Percentiles rank a stretch among this genome's conserved stretches.
These are phyloP conservation scores for Lathronympha strigana DNA, from an alignment of 2,888 invertebrate genomes.

Conservation along the genomic window DNA sequence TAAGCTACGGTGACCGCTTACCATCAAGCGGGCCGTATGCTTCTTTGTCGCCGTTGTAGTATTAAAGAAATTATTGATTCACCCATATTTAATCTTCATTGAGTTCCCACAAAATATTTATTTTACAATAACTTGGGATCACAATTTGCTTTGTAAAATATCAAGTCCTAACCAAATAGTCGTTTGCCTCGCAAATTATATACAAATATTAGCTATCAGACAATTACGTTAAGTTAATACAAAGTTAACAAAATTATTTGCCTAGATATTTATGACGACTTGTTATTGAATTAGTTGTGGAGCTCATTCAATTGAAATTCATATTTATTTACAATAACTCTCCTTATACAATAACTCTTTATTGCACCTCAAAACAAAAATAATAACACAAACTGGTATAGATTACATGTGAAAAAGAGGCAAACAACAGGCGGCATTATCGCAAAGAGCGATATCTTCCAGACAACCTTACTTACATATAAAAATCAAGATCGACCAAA, in stretches of 20 bases:
- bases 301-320: background rate
- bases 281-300: constrained; percentile 3
- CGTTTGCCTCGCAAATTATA: constrained; percentile 29
- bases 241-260: constrained; percentile 27
- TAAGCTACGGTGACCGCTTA: too few species aligned
- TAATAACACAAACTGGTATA: too few species aligned
- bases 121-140: constrained; percentile 23
- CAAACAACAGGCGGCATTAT: too few species aligned
- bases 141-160: constrained; percentile 40
- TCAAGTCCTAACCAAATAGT: constrained; percentile 38
- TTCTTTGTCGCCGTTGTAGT: too few species aligned
- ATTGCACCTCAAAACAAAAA: too few species aligned
- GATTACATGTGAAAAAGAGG: too few species aligned
- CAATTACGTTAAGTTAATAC: constrained; percentile 27
- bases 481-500: too few species aligned
- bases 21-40: too few species aligned
- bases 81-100: background rate
- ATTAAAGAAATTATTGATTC: too few species aligned
- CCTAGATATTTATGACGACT: constrained; percentile 5
- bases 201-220: constrained; percentile 37
- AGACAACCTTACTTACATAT: too few species aligned
- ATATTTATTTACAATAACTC: background rate
- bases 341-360: too few species aligned
- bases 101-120: background rate
- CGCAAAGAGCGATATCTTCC: too few species aligned